Percentiles rank a stretch among this genome's conserved stretches.
These are phyloP conservation scores for Cheilosia vernalis DNA, from an alignment of 2,888 invertebrate genomes.

Conservation along the genomic window DNA sequence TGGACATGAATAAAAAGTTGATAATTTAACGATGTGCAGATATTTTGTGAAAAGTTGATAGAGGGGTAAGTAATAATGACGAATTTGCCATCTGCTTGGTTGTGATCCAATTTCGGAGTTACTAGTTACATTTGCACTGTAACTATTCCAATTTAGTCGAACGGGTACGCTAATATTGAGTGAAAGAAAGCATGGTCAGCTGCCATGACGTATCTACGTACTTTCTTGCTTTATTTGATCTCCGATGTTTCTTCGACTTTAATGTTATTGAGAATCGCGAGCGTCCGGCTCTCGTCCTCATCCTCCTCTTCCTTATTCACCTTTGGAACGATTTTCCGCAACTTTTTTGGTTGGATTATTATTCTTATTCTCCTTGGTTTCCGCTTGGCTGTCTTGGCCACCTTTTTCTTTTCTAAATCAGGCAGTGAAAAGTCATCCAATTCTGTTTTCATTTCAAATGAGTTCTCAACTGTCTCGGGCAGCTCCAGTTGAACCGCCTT, in stretches of 20 bases:
- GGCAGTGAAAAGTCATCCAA: conserved; percentile 79
- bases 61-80: too few relatives aligned
- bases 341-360: conserved; percentile 17
- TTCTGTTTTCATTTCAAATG: conserved; percentile 79
- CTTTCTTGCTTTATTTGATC: too few relatives aligned
- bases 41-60: too few relatives aligned
- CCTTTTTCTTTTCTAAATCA: conserved; percentile 57
- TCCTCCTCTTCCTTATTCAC: not conserved
- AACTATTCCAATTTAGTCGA: too few relatives aligned
- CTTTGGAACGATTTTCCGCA: conserved; percentile 54
- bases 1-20: conserved; percentile 26
- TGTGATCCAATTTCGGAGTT: too few relatives aligned
- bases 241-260: too few relatives aligned
- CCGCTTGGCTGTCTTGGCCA: conserved; percentile 27
- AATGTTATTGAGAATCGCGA: not conserved
- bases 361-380: conserved; percentile 18
- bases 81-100: too few relatives aligned
- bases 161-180: too few relatives aligned
- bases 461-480: conserved; percentile 80
- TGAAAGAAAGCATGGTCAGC: too few relatives aligned
- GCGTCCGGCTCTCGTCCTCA: not conserved
- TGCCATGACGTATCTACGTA: too few relatives aligned
- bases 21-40: not conserved
- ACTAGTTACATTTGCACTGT: too few relatives aligned
- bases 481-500: conserved; percentile 81